Base-by-base conservation (phyloP, 2,888 invertebrate species). In the Spodoptera littoralis region DNA sequence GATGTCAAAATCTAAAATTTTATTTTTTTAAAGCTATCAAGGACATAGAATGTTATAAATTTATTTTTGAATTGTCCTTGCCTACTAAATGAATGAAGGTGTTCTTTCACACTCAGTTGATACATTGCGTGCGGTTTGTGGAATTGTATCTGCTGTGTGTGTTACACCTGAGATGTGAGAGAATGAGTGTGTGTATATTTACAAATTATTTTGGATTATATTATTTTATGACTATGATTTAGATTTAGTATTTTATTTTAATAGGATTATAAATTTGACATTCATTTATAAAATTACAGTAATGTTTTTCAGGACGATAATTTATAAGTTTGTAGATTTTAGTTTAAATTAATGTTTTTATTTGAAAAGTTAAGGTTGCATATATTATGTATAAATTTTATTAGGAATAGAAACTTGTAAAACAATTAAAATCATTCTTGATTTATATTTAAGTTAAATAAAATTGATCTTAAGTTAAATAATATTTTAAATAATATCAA, bases 1-100 rank as follows among this genome's bases (percentile, higher is more conserved):
- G 65, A 43, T 76, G 77, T 63, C 51, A 71, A 69, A 52, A 58
- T 55, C 60, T 69, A 70, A 60, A 65, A 36, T 63, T 60, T 60
- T 50, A 1, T 22, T 62, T 72, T 58, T 49, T 64, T 68, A 55
- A 62, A 48, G 55, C 65, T 73, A 48, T 70, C 59, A 62, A 65
- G 74, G 73, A 77, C 68, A 59, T 53, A 42, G 47, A 51, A 54
- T 61, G 24, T 44, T 30, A n/a, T 8, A 43, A 46, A 43, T 52
- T 11, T 57, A 45, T 46, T 68, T 65, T 70, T 64, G 0, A 47
- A 65, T 64, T 53, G 67, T 75, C 75, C 70, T 75, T 75, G 58
- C 42, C 56, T 57, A n/a, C 43, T 4, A 46, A 51, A 44, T 67
- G n/a, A 51, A 44, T 62, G n/a, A 12, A 27, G 36, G 48, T 56